Evolutionary conservation across 1,140 invertebrate species (phyloP), one percentile per base, ranked within the genome.

Genomic region (Heliconius hermathena): DNA sequence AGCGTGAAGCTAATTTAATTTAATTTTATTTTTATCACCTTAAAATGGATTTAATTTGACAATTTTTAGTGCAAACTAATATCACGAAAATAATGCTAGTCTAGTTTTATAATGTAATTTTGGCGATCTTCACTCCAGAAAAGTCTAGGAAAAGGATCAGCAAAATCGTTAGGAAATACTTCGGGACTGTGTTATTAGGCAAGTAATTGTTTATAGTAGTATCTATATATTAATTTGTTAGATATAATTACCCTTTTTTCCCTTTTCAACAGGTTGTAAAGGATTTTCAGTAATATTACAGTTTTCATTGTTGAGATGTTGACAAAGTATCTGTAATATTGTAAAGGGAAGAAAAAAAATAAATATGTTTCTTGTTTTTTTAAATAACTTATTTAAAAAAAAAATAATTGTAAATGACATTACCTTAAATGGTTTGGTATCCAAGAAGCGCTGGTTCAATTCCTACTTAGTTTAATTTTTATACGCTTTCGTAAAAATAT

Each of bases 151-250:
- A 22, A 78, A 71, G 80, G 38, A 75, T 66, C 81, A 78, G 76
- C 75, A 83, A 86, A 85, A 84, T 84, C 84, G 83, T 85, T 90
- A 93, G 85, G 84, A 84, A 86, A 88, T 86, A 86, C 90, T 88
- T 88, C 85, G 87, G 89, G 86, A 94, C 92, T 94, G 91, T 93
- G 92, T 94, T 94, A 94, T 91, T 93, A 94, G 91, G 89, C 81
- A 84, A 90, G 88, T 92, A 92, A 90, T 89, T 88, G 83, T 90
- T 90, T 89, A 85, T 91, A 87, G 86, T 88, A 83, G 78, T 71
- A 71, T 77, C 22, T 66, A 66, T 66, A 38, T 76, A 84, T 75
- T 66, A 66, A 89, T 88, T 79, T 84, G 84, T 91, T 89, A 82
- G 76, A 38, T 76, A 83, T 83, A 82, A 85, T 84, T 81, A 83